phyloP scores from a whole-genome alignment of 2,113 vertebrate genomes.

The Sturnira hondurensis region DNA sequence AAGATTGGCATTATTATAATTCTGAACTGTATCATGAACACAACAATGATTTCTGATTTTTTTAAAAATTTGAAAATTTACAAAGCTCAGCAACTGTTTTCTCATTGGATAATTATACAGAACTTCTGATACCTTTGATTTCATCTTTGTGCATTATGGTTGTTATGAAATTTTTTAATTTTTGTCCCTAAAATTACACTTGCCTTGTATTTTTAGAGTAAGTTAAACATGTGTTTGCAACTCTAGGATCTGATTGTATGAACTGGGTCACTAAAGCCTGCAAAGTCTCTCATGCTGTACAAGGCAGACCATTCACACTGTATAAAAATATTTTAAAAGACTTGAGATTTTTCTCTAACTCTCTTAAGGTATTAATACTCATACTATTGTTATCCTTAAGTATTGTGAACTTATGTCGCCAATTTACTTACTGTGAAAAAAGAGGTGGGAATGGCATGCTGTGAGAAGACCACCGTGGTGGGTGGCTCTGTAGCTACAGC shows the following conservation, averaged over 20 bases:
- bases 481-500: too few species aligned
- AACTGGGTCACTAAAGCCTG: neutral
- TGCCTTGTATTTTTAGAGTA: conserved; percentile 30
- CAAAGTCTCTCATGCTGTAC: neutral
- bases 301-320: neutral
- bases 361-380: neutral
- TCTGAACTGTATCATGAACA: neutral
- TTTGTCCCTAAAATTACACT: conserved; percentile 5
- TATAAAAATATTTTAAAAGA: neutral
- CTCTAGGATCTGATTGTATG: neutral
- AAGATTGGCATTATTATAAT: neutral
- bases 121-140: neutral
- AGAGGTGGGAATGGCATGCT: neutral
- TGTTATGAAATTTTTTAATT: neutral
- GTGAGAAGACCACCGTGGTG: neutral
- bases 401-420: neutral
- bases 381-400: neutral
- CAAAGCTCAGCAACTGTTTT: neutral
- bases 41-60: neutral
- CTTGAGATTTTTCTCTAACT: neutral
- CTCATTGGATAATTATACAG: neutral
- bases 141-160: neutral
- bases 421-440: conserved; percentile 47
- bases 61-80: neutral
- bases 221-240: neutral